Evolutionary conservation across 2,113 vertebrate species (phyloP), one percentile per base, ranked within the genome.

Genomic region (Brienomyrus brachyistius): DNA sequence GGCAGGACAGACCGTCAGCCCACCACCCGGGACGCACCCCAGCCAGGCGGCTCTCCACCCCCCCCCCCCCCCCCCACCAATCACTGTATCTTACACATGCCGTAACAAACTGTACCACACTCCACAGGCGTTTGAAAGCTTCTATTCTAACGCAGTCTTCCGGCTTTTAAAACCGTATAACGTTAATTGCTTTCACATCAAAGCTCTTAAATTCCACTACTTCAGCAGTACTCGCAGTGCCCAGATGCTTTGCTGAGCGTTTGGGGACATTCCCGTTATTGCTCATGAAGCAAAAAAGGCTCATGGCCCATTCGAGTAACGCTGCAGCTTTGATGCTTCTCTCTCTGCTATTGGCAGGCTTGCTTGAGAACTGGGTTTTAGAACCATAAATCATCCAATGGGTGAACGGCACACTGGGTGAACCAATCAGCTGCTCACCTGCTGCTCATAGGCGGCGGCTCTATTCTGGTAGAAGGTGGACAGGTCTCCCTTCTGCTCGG

Each of bases 401-500:
- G 13, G 74, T 48, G 40, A 84, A 10, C 7, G 9, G 19, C 19
- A n/a, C 40, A 48, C 21, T 17, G 35, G 11, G 1, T 48, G 19
- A 23, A 23, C 82, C 23, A 47, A 21, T 48, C 17, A 45, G 15
- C 9, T 31, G 70, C 97, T 93, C 92, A 99, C 98, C 97, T 97
- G 95, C 91, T 99, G 98, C 91, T 99, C 98, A 82, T 96, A 99
- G 89, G 98, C 98, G 89, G 98, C 98, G 88, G 98, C 98, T 97
- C 98, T 97, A 95, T 99, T 99, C 94, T 99, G 98, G 95, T 97
- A 99, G 95, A 99, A 99, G 0, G 98, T 99, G 89, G 98, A 98
- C 93, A 99, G 95, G 91, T 99, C 98, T 1, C 94, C 91, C 90
- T 97, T 99, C 90, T 99, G 98, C 91, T 99, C 98, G 17, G 94